Evolutionary conservation across 1,140 invertebrate genomes (phyloP).

Genomic region (Drosophila tani): DNA sequence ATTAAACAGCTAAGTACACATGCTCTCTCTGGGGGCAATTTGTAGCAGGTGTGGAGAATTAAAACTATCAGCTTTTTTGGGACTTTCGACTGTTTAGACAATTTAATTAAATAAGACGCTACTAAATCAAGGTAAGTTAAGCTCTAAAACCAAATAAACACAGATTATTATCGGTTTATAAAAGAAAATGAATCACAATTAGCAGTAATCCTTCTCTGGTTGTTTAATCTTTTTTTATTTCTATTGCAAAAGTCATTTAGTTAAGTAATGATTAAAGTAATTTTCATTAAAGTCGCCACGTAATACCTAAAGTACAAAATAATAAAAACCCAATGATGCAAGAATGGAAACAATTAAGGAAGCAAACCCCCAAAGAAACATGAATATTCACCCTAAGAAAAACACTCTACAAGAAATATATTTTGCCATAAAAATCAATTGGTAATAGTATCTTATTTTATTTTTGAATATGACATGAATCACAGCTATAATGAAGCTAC

Average conservation of each 20-base stretch:
- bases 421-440: neutral
- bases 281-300: constrained; percentile 13
- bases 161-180: too few species aligned
- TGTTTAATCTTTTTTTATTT: neutral
- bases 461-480: neutral
- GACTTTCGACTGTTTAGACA: neutral
- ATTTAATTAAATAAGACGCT: neutral
- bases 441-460: neutral
- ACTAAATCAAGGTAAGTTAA: neutral
- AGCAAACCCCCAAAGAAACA: neutral
- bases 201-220: neutral
- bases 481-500: constrained; percentile 3
- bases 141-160: too few species aligned
- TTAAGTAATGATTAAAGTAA: constrained; percentile 16
- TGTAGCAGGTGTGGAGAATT: neutral
- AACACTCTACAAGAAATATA: neutral
- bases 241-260: constrained; percentile 30
- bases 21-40: neutral
- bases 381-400: neutral
- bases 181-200: too few species aligned
- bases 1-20: constrained; percentile 32
- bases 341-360: constrained; percentile 3
- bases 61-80: neutral
- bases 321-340: constrained; percentile 2
- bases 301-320: constrained; percentile 1